Evolutionary conservation across 2,113 vertebrate genomes (phyloP).

Genomic region (Cephalopholis sonnerati): DNA sequence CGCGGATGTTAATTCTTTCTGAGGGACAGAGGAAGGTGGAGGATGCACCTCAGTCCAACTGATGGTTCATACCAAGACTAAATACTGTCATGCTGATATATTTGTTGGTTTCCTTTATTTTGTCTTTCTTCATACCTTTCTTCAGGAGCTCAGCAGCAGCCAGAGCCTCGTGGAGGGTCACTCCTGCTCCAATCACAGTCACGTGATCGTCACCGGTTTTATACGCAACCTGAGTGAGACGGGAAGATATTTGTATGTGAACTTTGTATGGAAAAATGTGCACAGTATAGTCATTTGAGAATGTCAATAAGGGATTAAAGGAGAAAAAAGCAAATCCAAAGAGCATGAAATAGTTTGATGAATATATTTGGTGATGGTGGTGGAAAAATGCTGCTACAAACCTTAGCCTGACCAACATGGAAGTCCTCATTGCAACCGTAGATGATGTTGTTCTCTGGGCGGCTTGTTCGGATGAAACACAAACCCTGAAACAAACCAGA

Average conservation of each 20-base stretch:
- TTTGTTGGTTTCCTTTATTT: neutral
- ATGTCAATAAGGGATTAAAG: neutral
- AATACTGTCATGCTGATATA: neutral
- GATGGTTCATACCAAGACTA: neutral
- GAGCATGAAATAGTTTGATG: neutral
- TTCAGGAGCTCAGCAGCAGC: conserved; percentile 92
- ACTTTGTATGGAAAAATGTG: neutral
- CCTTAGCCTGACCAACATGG: conserved; percentile 95
- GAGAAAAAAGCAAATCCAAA: neutral
- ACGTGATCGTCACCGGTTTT: conserved; percentile 94
- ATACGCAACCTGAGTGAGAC: conserved; percentile 86
- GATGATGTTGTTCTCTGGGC: conserved; percentile 92
- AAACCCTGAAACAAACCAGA: conserved; percentile 86
- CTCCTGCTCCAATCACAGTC: conserved; percentile 93
- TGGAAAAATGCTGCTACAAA: conserved; percentile 52
- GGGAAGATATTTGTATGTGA: neutral
- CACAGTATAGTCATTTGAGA: neutral
- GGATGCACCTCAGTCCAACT: neutral
- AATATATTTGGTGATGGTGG: neutral
- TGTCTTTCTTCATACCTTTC: conserved; percentile 84
- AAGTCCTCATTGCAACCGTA: conserved; percentile 95
- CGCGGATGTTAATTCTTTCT: conserved; percentile 91
- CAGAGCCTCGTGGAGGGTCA: conserved; percentile 94
- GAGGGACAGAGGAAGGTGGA: conserved; percentile 21
- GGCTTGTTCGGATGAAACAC: conserved; percentile 96